Evolutionary conservation across 2,888 invertebrate genomes (phyloP).

Genomic region (Ennomos erosarius): DNA sequence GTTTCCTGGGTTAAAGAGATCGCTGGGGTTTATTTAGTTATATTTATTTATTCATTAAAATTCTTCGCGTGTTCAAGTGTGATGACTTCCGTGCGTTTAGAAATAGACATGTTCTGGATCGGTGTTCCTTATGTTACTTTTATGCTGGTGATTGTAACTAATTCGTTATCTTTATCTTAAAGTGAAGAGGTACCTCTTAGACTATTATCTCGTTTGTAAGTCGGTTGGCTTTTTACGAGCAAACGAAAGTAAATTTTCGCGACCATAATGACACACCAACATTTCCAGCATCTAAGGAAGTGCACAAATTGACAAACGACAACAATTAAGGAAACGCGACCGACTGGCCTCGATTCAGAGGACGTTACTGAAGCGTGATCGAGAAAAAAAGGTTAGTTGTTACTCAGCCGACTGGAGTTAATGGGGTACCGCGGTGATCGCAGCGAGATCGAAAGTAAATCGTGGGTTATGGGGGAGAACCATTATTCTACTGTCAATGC

Average conservation of each 20-base stretch:
- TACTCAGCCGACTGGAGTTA: conserved; percentile 29
- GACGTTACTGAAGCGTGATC: conserved; percentile 62
- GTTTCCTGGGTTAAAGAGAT: conserved; percentile 27
- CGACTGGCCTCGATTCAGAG: conserved; percentile 58
- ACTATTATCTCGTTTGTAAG: no score
- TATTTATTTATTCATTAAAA: conserved; percentile 24
- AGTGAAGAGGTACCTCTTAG: no score
- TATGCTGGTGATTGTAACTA: no score
- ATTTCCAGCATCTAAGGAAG: conserved; percentile 46
- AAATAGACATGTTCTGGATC: conserved; percentile 3
- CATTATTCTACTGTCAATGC: no score
- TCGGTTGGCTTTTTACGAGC: no score
- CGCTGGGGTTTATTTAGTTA: conserved; percentile 15
- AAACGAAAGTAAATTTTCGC: background rate
- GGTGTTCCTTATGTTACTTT: no score
- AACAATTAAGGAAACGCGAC: conserved; percentile 62
- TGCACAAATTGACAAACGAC: conserved; percentile 45
- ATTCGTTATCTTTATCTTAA: no score
- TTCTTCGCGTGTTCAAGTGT: conserved; percentile 24
- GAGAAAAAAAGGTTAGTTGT: conserved; percentile 45
- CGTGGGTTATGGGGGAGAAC: conserved; percentile 4
- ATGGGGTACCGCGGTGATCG: conserved; percentile 28
- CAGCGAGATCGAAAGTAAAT: conserved; percentile 33
- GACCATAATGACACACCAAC: background rate
- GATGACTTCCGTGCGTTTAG: conserved; percentile 18